Evolutionary conservation across 1,140 invertebrate species (phyloP), one percentile per base, ranked within the genome.

Genomic region (Drosophila littoralis): DNA sequence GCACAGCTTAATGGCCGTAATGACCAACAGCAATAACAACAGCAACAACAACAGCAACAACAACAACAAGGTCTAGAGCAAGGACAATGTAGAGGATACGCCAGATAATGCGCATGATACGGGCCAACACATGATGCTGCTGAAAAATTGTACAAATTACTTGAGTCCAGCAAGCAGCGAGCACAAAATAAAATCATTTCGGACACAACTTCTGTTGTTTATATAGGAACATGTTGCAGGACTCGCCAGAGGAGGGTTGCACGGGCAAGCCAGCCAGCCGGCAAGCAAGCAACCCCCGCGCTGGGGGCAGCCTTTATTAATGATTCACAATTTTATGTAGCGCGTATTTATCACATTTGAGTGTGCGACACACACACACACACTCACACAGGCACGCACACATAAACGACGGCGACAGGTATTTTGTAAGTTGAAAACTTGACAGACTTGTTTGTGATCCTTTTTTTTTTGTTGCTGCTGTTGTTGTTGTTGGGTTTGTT

Each of bases 101-200:
- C 43, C 36, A 70, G 66, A 82, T 77, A 73, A 74, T 72, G 68
- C 60, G 13, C 32, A 48, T 65, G 51, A 74, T 64, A 51, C 63
- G 72, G 63, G 70, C 64, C 57, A 72, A 77, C 85, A 90, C 86
- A 90, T 90, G 86, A 89, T 89, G 84, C 72, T 75, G 84, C 84
- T 89, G 84, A 89, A 89, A 89, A 89, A 89, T 89, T 78, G 80
- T 89, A 89, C 84, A 89, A 89, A 89, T 89, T 89, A 89, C 84
- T 89, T 78, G 67, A 78, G 60, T 59, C 67, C 52, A 42, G 45
- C 70, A 63, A 35, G 38, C 59, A 70, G 68, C 75, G 69, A 55
- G 63, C 64, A 60, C 55, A 66, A 68, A 79, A 77, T 64, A 79
- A 75, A 81, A 81, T 79, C 68, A 79, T 81, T 76, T 69, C 61